Conservation (phyloP, 2,888 invertebrate species). For the Chydorus sphaericus region DNA sequence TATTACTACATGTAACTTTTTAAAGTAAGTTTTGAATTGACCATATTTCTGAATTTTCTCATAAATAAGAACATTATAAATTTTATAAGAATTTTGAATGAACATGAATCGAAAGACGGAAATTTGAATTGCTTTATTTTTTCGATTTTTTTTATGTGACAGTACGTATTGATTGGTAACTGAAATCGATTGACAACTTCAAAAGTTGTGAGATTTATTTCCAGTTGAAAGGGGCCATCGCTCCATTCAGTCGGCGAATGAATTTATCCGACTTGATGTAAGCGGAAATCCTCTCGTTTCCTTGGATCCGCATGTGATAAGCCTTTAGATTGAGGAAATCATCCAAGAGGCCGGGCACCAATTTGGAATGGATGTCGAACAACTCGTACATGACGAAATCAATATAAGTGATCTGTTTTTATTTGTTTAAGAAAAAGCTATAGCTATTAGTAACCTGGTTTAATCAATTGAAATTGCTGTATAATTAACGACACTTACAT, state of each 20-base stretch:
- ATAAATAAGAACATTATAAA: too few species aligned
- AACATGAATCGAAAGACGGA: too few species aligned
- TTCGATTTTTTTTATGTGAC: too few species aligned
- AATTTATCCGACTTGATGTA: conserved; percentile 25
- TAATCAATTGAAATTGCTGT: neutral
- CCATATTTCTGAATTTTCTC: too few species aligned
- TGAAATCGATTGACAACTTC: too few species aligned
- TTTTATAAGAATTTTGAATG: too few species aligned
- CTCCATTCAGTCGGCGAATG: conserved; percentile 24
- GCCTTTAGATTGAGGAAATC: conserved; percentile 26
- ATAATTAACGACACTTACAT: neutral
- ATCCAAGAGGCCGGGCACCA: conserved; percentile 25
- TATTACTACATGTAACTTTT: too few species aligned
- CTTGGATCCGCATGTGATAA: conserved; percentile 28
- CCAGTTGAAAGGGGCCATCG: neutral
- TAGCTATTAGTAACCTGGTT: neutral
- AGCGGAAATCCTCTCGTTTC: conserved; percentile 23
- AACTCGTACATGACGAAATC: conserved; percentile 32
- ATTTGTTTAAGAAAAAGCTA: too few species aligned
- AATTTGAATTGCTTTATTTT: too few species aligned
- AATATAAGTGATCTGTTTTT: conserved; percentile 29
- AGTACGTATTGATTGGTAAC: too few species aligned
- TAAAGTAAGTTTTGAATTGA: too few species aligned
- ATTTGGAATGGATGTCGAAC: conserved; percentile 27
- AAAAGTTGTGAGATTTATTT: too few species aligned